Percentiles rank a stretch among this genome's conserved stretches.
Evolutionary conservation across 1,140 invertebrate species (phyloP).

Genomic region (Solenopsis invicta): DNA sequence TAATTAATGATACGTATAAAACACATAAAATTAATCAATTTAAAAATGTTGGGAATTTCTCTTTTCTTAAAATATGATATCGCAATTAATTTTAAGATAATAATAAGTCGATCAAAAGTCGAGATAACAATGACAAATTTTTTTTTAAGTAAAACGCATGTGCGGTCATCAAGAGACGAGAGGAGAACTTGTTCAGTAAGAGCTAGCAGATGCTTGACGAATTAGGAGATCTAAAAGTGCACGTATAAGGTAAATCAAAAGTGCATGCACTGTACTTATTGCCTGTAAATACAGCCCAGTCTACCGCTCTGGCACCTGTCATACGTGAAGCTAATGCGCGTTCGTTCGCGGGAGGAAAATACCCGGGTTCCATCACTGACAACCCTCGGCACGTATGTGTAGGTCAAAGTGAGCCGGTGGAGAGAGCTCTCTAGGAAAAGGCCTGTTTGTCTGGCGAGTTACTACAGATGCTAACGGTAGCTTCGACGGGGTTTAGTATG

Average conservation of each 20-base stretch:
- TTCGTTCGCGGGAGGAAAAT: conserved; percentile 10
- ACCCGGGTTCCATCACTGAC: conserved; percentile 26
- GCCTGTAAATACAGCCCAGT: conserved; percentile 30
- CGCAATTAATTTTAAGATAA: neutral
- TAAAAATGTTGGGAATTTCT: neutral
- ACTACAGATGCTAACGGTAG: conserved; percentile 79
- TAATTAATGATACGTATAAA: neutral
- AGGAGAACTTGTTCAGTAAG: neutral
- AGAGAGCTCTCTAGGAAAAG: conserved; percentile 59
- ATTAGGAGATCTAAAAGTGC: conserved; percentile 9
- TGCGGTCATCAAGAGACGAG: neutral
- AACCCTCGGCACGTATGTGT: neutral
- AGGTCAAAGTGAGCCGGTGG: conserved; percentile 12
- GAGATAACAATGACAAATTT: neutral
- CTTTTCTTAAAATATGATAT: neutral
- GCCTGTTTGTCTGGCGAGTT: conserved; percentile 59
- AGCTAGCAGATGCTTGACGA: conserved; percentile 24
- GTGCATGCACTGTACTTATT: conserved; percentile 26
- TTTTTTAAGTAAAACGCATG: neutral
- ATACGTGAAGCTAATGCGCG: conserved; percentile 31
- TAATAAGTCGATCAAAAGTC: neutral
- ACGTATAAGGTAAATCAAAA: conserved; percentile 40
- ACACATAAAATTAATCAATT: neutral
- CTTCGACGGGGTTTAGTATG: conserved; percentile 77
- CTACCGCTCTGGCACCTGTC: conserved; percentile 25